Percentiles rank a stretch among this genome's conserved stretches.
Conservation (phyloP, 2,113 vertebrate species). For the Columba livia region DNA sequence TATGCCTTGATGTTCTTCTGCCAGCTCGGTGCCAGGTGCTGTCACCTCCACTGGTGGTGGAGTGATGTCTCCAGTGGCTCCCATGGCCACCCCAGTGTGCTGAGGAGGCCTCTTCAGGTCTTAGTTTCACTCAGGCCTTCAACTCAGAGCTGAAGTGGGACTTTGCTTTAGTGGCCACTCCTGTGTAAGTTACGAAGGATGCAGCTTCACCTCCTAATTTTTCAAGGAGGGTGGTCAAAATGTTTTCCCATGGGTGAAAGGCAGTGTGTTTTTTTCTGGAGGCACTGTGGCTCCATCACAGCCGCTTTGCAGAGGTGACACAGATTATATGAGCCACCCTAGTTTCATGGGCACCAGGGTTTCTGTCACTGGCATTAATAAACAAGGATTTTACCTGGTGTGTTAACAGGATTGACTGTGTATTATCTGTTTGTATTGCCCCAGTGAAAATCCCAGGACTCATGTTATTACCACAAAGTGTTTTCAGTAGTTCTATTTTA, state of each 20-base stretch:
- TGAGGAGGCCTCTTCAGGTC: not conserved
- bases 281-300: not conserved
- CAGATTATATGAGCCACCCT: not conserved
- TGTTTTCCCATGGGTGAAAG: not conserved
- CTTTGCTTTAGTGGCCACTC: not conserved
- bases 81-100: fast-evolving
- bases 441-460: not conserved
- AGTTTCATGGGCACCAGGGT: not conserved
- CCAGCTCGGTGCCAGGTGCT: not conserved
- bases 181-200: not conserved
- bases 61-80: not conserved
- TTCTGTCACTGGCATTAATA: not conserved
- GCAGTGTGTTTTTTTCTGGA: not conserved
- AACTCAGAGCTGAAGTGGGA: not conserved
- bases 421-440: not conserved
- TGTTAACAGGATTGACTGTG: not conserved
- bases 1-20: not conserved
- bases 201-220: not conserved
- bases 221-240: not conserved
- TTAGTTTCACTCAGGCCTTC: not conserved
- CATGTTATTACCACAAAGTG: not conserved
- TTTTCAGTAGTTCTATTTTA: not conserved
- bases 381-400: not conserved
- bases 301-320: not conserved
- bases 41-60: not conserved